Evolutionary conservation across 2,888 invertebrate genomes (phyloP).

Genomic region (Coenonympha glycerion): DNA sequence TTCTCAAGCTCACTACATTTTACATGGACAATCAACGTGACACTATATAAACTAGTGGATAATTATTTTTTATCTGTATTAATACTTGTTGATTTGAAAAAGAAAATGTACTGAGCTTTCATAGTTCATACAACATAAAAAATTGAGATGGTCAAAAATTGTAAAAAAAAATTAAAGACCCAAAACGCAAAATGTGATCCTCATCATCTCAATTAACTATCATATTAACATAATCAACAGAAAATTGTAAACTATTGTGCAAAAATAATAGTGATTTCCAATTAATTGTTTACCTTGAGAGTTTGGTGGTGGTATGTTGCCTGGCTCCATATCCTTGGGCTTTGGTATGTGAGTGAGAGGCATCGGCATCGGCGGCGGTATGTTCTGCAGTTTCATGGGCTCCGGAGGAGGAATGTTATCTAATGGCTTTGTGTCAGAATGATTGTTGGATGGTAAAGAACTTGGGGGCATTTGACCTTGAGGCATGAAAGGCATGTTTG

Average conservation of each 20-base stretch:
- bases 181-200: background rate
- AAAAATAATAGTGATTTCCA: too few relatives aligned
- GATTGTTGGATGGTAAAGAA: slow-evolving; percentile 34
- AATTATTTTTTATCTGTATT: too few relatives aligned
- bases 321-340: slow-evolving; percentile 77
- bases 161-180: too few relatives aligned
- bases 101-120: background rate
- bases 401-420: slow-evolving; percentile 51
- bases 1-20: background rate
- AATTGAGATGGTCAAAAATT: slow-evolving; percentile 3
- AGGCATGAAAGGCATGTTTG: slow-evolving; percentile 51
- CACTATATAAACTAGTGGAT: too few relatives aligned
- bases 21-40: too few relatives aligned
- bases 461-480: slow-evolving; percentile 28
- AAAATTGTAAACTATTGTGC: too few relatives aligned
- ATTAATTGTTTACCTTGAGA: slow-evolving; percentile 51
- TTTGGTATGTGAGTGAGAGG: slow-evolving; percentile 78
- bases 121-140: background rate
- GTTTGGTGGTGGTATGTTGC: slow-evolving; percentile 69
- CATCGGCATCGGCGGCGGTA: slow-evolving; percentile 77
- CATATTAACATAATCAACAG: too few relatives aligned
- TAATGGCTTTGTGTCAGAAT: slow-evolving; percentile 41
- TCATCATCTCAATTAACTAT: background rate
- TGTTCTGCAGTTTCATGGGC: slow-evolving; percentile 77
- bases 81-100: background rate